Evolutionary conservation across 1,140 invertebrate species (phyloP).

Genomic region (Diabrotica virgifera): DNA sequence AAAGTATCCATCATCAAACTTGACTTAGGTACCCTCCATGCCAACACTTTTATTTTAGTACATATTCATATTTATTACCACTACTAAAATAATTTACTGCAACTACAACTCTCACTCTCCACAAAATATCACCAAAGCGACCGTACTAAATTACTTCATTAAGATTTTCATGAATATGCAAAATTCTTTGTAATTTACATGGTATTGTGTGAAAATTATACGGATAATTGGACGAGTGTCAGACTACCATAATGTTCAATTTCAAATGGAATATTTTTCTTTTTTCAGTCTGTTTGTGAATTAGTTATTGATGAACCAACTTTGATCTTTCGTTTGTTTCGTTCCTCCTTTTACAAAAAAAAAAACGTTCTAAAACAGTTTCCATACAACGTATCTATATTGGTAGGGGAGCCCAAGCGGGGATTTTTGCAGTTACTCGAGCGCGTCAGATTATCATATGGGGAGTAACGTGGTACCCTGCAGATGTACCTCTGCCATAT

Average conservation of each 20-base stretch:
- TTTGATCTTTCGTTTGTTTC: conserved; percentile 4
- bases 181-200: conserved; percentile 21
- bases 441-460: no score
- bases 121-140: background rate
- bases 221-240: conserved; percentile 25
- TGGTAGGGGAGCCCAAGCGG: no score
- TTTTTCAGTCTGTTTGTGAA: conserved; percentile 9
- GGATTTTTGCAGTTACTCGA: no score
- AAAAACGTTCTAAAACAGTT: background rate
- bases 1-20: no score
- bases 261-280: conserved; percentile 14
- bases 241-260: conserved; percentile 14
- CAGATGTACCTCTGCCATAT: no score
- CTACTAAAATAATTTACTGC: no score
- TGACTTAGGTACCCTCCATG: no score
- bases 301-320: background rate
- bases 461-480: no score
- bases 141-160: conserved; percentile 19
- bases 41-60: no score
- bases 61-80: no score
- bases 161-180: conserved; percentile 36
- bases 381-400: no score
- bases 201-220: conserved; percentile 30
- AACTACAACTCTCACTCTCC: no score
- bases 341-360: background rate